Evolutionary conservation across 2,113 vertebrate species (phyloP).

Genomic region (Gila orcuttii): DNA sequence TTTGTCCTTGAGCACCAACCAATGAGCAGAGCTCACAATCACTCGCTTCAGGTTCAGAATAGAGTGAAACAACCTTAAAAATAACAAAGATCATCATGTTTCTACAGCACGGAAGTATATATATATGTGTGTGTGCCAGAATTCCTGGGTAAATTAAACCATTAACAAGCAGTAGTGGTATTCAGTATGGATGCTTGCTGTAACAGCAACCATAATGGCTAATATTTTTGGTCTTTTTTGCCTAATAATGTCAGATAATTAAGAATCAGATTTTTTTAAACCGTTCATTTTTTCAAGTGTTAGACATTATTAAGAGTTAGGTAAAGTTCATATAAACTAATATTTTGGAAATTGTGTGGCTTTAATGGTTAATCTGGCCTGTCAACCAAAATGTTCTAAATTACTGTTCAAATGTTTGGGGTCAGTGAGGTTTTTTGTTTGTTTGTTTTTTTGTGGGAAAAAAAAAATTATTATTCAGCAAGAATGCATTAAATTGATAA

Average conservation of each 20-base stretch:
- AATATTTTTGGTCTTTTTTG: not conserved
- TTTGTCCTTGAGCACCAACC: constrained; percentile 87
- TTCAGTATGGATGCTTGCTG: not conserved
- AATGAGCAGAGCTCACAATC: constrained; percentile 83
- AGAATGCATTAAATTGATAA: not conserved
- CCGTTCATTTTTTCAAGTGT: too few species aligned
- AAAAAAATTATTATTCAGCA: too few species aligned
- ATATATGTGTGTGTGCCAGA: not conserved
- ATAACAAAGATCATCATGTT: not conserved
- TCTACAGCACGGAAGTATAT: not conserved
- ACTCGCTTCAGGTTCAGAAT: constrained; percentile 84
- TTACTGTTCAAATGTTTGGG: too few species aligned
- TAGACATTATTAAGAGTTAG: too few species aligned
- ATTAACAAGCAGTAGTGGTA: not conserved
- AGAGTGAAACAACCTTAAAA: constrained; percentile 84
- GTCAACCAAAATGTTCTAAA: too few species aligned
- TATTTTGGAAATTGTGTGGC: too few species aligned
- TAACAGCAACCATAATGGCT: not conserved
- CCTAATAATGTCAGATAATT: not conserved
- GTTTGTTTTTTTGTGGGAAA: too few species aligned
- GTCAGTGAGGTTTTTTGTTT: too few species aligned
- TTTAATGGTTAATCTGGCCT: too few species aligned
- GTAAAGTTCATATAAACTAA: too few species aligned
- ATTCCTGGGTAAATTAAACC: not conserved
- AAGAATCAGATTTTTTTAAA: not conserved